Evolutionary conservation across 1,140 invertebrate genomes (phyloP), one percentile per base, ranked within the genome.

Genomic region (Drosophila elegans): DNA sequence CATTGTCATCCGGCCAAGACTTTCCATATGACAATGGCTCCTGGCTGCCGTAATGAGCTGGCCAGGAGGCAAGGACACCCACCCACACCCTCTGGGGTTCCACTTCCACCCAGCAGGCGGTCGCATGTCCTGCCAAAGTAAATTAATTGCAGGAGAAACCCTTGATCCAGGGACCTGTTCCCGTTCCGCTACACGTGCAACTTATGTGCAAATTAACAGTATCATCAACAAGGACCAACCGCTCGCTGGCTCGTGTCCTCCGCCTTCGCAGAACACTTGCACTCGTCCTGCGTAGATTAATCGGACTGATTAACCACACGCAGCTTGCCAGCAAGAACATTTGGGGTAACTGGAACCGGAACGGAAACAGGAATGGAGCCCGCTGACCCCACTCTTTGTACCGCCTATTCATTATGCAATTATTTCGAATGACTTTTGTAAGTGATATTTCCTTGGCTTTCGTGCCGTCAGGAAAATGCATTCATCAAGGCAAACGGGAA

Each of bases 111-210:
- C 84, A 79, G 85, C 85, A 53, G 75, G 84, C 54, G 76, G 52
- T 89, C 80, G 84, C 84, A 89, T 89, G 84, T 90, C 84, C 81
- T 90, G 73, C 83, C 80, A 90, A 85, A 90, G 80, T 90, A 90
- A 90, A 90, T 90, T 90, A 90, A 90, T 90, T 90, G 85, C 85
- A 64, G 60, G 57, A 45, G 29, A 56, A 44, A 53, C 62, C 61
- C 67, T 67, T 59, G 82, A 61, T 78, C 69, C 62, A 51, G 34
- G 2, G 12, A 48, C 48, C 53, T 69, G 62, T 29, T 68, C 46
- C 16, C 78, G 39, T 63, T 55, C 68, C 46, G 39, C 59, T 54
- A 52, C 67, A 74, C 77, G 66, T 78, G 75, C 60, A 52, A 57
- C 77, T 75, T 74, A 62, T 64, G 83, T 82, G 79, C 84, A 89